Evolutionary conservation across 2,113 vertebrate species (phyloP), one percentile per base, ranked within the genome.

Genomic region (Ardeotis arabs): DNA sequence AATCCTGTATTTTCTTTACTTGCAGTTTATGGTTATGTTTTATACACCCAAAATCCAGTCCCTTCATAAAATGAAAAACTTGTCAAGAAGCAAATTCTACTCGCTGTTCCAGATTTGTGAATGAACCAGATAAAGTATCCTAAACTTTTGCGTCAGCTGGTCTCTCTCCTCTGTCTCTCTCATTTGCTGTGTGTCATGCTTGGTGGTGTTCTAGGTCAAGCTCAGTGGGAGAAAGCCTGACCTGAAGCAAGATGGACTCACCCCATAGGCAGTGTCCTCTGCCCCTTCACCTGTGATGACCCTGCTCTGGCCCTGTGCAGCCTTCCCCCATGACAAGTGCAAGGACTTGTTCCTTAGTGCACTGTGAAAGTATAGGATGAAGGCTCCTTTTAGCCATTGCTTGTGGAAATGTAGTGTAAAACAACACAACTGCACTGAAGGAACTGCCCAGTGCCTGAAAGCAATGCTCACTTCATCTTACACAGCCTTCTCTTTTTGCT

Each of bases 211-310:
- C n/a, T 29, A 23, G n/a, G 19, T 53, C 27, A 69, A 28, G 58
- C 10, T 41, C 52, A 23, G 13, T 12, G 27, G 29, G n/a, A 25
- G 70, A 56, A 84, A 41, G 33, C 6, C 37, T 50, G 10, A 37
- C 21, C 28, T 59, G 53, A 41, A 82, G 22, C 0, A 33, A 25
- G 19, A 33, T 7, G 29, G 25, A 21, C 29, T 33, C 1, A 0
- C 7, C 31, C 22, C 16, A 21, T 4, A 6, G 3, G 17, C 4
- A 0, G 15, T 44, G 52, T 67, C 22, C n/a, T 84, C 19, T 31
- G 25, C 17, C 5, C 20, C 20, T 8, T 2, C 0, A 2, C 14
- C 14, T 4, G 1, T 14, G 45, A 12, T 2, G 10, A 10, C 21
- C 28, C 33, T 53, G 20, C 29, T 58, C 25, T 56, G 28, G 49